Evolutionary conservation across 2,888 invertebrate species (phyloP), one percentile per base, ranked within the genome.

Genomic region (Hipparchia sbordonii): DNA sequence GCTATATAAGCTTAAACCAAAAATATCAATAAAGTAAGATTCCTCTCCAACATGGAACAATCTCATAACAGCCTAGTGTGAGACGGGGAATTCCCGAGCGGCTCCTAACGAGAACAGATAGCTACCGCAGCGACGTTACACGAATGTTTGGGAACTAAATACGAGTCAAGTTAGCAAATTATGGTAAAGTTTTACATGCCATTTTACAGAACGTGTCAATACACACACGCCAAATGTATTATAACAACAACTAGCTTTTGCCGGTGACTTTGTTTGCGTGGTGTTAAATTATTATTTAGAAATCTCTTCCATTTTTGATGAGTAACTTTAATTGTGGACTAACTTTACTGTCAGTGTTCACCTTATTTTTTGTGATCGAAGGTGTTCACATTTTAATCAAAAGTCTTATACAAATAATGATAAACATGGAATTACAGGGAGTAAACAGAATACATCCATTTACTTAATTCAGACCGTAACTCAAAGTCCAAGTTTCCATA

Each of bases 51-150:
- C 66, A 45, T 2, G n/a, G n/a, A 66, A 67, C 67, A 67, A 57
- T 67, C 67, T 67, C 46, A 45, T 46, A 67, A 46, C 57, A 13
- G 67, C 13, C 13, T 5, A 23, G 7, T 6, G 56, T 23, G 45
- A 13, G 56, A 57, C 67, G 13, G 57, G 39, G 57, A 57, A 67
- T 57, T 57, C 67, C 56, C 67, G 67, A 57, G 57, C 23, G 67
- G 57, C 57, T 56, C 10, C 67, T 67, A 67, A 67, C 67, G 23
- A 67, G 67, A 67, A 67, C 57, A 46, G 67, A 57, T 57, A 56
- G 67, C 57, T 67, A 67, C 67, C 67, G 57, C 67, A 67, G 57
- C 67, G 67, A 67, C 67, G 23, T 7, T 67, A 62, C 48, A 62
- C 56, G 13, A 54, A 67, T 67, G 67, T 67, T 67, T 57, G 57